phyloP scores from a whole-genome alignment of 2,888 invertebrate species.

The Teleogryllus oceanicus region DNA sequence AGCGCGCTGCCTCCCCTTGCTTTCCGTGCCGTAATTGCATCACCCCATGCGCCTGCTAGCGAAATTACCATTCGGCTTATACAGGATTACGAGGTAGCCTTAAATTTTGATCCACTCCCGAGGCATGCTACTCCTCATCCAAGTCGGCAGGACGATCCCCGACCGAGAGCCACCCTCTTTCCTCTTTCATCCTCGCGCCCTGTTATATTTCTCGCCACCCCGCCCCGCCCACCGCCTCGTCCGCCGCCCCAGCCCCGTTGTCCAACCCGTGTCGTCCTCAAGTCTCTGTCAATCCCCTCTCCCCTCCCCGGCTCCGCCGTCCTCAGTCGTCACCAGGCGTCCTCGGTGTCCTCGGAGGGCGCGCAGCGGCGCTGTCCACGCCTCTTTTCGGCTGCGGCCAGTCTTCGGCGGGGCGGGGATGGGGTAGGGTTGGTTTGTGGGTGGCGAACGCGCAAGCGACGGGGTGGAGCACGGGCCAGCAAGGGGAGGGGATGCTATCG shows the following conservation, averaged over 20 bases:
- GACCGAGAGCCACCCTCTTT: not conserved
- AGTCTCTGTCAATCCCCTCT: too few relatives aligned
- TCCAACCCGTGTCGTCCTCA: not conserved
- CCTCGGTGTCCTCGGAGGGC: too few relatives aligned
- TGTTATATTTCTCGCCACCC: not conserved
- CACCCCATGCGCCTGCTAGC: not conserved
- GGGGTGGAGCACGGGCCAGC: too few relatives aligned
- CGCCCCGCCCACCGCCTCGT: not conserved
- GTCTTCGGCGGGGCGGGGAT: too few relatives aligned
- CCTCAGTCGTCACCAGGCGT: too few relatives aligned
- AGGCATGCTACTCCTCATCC: not conserved
- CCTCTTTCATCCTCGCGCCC: not conserved
- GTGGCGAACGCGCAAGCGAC: too few relatives aligned
- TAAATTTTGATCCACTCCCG: slow-evolving; percentile 18
- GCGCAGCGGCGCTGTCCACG: too few relatives aligned
- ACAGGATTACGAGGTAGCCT: slow-evolving; percentile 11
- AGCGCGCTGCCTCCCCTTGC: not conserved
- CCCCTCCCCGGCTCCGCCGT: too few relatives aligned
- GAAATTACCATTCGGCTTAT: slow-evolving; percentile 18
- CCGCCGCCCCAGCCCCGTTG: not conserved
- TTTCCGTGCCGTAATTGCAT: not conserved
- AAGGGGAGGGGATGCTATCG: too few relatives aligned
- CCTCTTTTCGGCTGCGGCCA: too few relatives aligned
- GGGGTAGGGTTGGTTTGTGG: too few relatives aligned
- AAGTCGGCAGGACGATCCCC: not conserved